Evolutionary conservation across 2,888 invertebrate genomes (phyloP), one percentile per base, ranked within the genome.

Genomic region (Drosophila colorata): DNA sequence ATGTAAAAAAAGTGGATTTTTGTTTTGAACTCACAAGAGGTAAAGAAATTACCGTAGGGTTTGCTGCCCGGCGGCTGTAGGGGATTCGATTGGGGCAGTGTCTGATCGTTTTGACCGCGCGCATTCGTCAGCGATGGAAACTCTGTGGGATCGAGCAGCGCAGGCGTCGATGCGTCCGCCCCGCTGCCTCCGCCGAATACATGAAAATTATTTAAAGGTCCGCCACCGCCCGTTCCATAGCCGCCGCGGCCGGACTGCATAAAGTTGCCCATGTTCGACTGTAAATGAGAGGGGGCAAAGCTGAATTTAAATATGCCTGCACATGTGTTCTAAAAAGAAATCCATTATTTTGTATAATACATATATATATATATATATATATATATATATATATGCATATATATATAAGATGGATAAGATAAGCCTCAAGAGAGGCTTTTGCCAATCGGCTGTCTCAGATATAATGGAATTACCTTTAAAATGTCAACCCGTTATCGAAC

Each of bases 1-100:
- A 77, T 63, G 74, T 31, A 41, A 76, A 82, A 87, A 66, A 82
- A 80, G 76, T 77, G 80, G 80, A 84, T 77, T 84, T 82, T 86
- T 71, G 72, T 60, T 80, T 87, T 86, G 90, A 91, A 92, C 92
- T 92, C 92, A 92, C 92, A 92, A 92, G 92, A 92, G 91, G 91
- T 91, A 91, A 92, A 91, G 81, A 90, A 93, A 93, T 93, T 93
- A 96, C 96, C 97, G 94, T 97, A 97, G 93, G 97, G 97, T 94
- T 97, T 97, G 93, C 96, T 96, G 92, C 97, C 97, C 79, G 97
- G 97, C 93, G 97, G 97, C 74, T 97, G 97, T 94, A 95, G 95
- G 70, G 97, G 95, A 93, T 96, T 95, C 89, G 95, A 94, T 92
- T 95, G 96, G 90, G 96, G 96, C 93, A 95, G 94, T 92, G 95